Percentiles rank a stretch among this genome's conserved stretches.
phyloP scores from a whole-genome alignment of 2,113 vertebrate species.

The Hoplias malabaricus region DNA sequence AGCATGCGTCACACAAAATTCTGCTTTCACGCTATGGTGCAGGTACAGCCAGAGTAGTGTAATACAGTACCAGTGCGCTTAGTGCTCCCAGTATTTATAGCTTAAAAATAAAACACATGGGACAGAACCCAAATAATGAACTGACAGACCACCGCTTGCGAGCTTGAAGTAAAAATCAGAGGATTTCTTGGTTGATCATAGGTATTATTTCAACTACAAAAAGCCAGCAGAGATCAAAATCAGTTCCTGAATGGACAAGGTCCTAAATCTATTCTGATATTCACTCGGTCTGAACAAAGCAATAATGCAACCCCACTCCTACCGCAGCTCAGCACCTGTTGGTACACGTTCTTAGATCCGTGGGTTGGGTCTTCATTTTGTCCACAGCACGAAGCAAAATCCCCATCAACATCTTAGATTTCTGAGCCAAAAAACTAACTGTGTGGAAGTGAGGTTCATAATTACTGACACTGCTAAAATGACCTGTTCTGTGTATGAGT shows the following conservation, averaged over 20 bases:
- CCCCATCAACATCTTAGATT: background rate
- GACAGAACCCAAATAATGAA: too few relatives aligned
- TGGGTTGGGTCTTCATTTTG: background rate
- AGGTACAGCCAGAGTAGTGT: too few relatives aligned
- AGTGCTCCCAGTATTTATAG: too few relatives aligned
- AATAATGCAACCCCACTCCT: background rate
- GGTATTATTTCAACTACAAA: too few relatives aligned
- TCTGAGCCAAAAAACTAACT: slow-evolving; percentile 20
- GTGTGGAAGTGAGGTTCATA: slow-evolving; percentile 21
- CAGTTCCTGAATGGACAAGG: slow-evolving; percentile 2
- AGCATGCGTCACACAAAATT: too few relatives aligned
- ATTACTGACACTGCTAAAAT: slow-evolving; percentile 12
- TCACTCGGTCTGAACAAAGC: background rate
- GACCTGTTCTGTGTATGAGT: background rate
- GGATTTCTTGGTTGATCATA: too few relatives aligned
- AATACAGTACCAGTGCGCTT: too few relatives aligned
- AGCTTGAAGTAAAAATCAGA: too few relatives aligned
- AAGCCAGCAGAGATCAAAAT: too few relatives aligned
- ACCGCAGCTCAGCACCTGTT: background rate
- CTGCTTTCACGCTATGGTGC: too few relatives aligned
- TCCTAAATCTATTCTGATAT: background rate
- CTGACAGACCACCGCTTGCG: too few relatives aligned
- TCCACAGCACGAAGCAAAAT: background rate
- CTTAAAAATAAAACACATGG: too few relatives aligned
- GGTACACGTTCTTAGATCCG: background rate